Base-by-base conservation (phyloP, 1,140 invertebrate genomes). In the Gerris buenoi region DNA sequence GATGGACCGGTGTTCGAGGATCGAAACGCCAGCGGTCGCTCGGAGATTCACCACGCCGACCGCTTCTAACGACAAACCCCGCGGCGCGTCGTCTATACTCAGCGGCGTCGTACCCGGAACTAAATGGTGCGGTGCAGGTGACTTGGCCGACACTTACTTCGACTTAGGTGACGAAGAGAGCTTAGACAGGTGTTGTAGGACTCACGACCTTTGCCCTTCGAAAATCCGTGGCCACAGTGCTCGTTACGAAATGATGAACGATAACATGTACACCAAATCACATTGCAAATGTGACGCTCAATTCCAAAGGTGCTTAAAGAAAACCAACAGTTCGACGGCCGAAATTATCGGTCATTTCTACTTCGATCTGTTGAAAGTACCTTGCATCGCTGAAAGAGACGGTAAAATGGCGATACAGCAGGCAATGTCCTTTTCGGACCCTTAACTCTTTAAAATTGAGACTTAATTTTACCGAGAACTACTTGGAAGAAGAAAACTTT, bases 91-190 rank as follows among this genome's bases (percentile, higher is more conserved):
- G 15, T 60, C 58, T 5, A 15, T 60, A 5, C 23, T 60, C 5
- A 22, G 15, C 22, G 58, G 58, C 5, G 58, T 60, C 15, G 23
- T 60, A 5, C 58, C 58, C 3, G 58, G 90, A 58, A 93, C 90
- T 58, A 92, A 92, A 77, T 93, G 90, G 91, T 93, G 91, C 73
- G 91, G 91, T 1, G 85, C 87, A 0, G 90, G 90, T 0, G 90
- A 93, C 74, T 85, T 92, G 66, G 90, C 91, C 0, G 78, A 81
- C n/a, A 83, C 83, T 71, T 93, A 92, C 77, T 87, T 87, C 75
- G 89, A 93, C 75, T 79, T 93, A 61, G 91, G 91, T 25, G 76
- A 80, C 0, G 84, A 88, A 71, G 77, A 80, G 33, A 77, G 80
- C 23, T 82, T 92, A 65, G 91, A 93, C 76, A 84, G 84, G 68